phyloP scores from a whole-genome alignment of 92 coral and sea anemone genomes.

The Epizoanthus fatuus region DNA sequence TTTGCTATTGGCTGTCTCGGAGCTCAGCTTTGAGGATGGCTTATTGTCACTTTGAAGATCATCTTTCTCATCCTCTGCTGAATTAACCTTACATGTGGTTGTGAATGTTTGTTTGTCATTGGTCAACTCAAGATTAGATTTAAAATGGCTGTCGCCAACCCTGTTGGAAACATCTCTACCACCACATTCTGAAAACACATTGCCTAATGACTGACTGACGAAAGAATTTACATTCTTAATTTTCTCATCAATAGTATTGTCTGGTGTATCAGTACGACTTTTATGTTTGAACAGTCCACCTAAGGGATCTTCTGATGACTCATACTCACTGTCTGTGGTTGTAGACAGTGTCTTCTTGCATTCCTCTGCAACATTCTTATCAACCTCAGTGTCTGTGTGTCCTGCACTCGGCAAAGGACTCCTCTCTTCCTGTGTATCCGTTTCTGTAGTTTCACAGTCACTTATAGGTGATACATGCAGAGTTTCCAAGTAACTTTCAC shows the following conservation, averaged over 20 bases:
- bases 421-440: not conserved
- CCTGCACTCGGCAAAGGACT: not conserved
- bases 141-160: too few species aligned
- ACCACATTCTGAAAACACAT: not conserved
- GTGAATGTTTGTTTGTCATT: not conserved
- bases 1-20: not conserved
- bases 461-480: conserved; percentile 27
- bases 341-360: not conserved
- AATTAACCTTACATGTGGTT: not conserved
- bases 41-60: not conserved
- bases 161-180: too few species aligned
- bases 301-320: not conserved
- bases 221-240: not conserved
- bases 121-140: not conserved
- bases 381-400: not conserved
- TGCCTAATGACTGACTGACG: not conserved
- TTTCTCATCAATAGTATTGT: not conserved
- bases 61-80: not conserved
- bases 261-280: not conserved
- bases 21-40: not conserved
- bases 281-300: not conserved
- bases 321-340: not conserved
- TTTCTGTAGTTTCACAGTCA: conserved; percentile 17
- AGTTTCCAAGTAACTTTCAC: not conserved
- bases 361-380: not conserved